Base-by-base conservation (phyloP, 2,113 vertebrate species). In the Cephalopholis sonnerati region DNA sequence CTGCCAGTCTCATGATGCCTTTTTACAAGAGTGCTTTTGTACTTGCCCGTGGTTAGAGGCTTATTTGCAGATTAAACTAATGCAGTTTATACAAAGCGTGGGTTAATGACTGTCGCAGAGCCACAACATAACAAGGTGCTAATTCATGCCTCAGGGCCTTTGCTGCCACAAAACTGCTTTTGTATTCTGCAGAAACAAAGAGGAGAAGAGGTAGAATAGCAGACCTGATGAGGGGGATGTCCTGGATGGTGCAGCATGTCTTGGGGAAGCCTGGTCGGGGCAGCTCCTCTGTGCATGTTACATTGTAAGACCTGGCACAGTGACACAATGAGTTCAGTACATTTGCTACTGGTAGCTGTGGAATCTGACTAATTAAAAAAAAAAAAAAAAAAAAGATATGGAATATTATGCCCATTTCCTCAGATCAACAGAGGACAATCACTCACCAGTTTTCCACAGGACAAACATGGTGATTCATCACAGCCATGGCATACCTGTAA, bases 401-500 rank as follows among this genome's bases (percentile, higher is more conserved):
- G 10, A 8, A 18, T 25, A 12, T 39, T 41, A 9, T 7, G 8
- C 25, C 18, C 12, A 3, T 66, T 57, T 65, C 18, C 13, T 76
- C 46, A 22, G 51, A 79, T 58, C 12, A 55, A 51, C 4, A 46
- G 24, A 58, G 11, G 4, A 39, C 54, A 67, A n/a, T 67, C 13
- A 78, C 95, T 90, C 92, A 97, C 97, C 97, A 98, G 96, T 98
- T 98, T 91, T 97, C 97, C 87, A 98, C 96, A 27, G 97, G 97
- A 94, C 97, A 98, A 70, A 97, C 97, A 36, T 98, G 97, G 92
- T 96, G 97, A 94, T 98, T 98, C 97, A 97, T 97, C 92, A 98
- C 96, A 62, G 97, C 97, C 97, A 98, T 98, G 91, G 97, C 97
- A 62, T 98, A 98, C 84, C 97, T 98, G 88, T 59, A 2, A 77